A percentile compares a stretch with the other conserved stretches of the same genome.
Evolutionary conservation across 2,888 invertebrate species (phyloP).

Genomic region (Ctenicera cuprea): DNA sequence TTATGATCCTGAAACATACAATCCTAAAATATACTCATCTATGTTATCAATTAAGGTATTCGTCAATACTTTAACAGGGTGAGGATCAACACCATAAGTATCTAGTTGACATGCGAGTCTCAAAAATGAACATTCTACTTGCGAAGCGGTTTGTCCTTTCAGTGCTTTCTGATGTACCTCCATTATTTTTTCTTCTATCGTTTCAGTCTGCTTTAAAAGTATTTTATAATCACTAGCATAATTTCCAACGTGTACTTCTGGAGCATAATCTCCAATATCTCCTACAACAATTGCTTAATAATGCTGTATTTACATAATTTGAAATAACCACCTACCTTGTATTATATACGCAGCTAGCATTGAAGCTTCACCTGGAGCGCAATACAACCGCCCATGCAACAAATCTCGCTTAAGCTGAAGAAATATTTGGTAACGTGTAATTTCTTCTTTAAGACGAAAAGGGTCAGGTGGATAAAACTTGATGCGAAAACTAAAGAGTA

Average conservation of each 20-base stretch:
- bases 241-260: constrained; percentile 89
- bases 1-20: constrained; percentile 85
- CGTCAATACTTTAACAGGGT: constrained; percentile 90
- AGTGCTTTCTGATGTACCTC: constrained; percentile 92
- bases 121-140: constrained; percentile 93
- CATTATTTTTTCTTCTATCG: constrained; percentile 94
- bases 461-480: constrained; percentile 99
- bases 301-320: not conserved
- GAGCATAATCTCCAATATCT: constrained; percentile 95
- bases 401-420: constrained; percentile 95
- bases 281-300: constrained; percentile 76
- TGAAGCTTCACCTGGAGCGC: constrained; percentile 91
- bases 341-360: constrained; percentile 93
- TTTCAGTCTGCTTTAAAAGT: constrained; percentile 92
- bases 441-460: constrained; percentile 92
- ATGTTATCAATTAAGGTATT: not conserved
- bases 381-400: constrained; percentile 95
- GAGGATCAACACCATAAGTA: constrained; percentile 98
- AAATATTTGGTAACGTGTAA: constrained; percentile 95
- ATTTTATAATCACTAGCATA: constrained; percentile 95
- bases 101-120: constrained; percentile 94
- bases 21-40: not conserved
- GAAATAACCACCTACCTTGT: constrained; percentile 86
- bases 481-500: constrained; percentile 95
- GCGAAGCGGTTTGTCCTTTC: constrained; percentile 89